Conservation (phyloP, 2,113 vertebrate species). For the Rhinoptilus africanus region DNA sequence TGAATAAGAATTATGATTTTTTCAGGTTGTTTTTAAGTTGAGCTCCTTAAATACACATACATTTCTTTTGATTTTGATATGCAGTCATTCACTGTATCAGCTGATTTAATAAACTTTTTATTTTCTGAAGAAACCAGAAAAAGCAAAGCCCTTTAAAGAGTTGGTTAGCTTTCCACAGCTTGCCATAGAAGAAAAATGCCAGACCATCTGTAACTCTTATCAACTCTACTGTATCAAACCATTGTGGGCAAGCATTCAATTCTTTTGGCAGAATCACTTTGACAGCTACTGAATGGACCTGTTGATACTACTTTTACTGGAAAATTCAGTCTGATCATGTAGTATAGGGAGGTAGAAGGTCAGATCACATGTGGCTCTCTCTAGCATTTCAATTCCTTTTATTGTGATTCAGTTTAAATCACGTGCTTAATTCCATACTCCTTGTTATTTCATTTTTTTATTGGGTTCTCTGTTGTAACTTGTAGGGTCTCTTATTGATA, state of each 20-base stretch:
- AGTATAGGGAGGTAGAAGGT: background rate
- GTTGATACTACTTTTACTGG: background rate
- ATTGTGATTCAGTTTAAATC: conserved; percentile 13
- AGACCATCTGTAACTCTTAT: background rate
- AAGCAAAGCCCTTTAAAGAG: background rate
- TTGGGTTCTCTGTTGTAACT: background rate
- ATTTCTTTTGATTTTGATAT: background rate
- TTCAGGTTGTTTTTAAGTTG: background rate
- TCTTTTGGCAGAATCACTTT: background rate
- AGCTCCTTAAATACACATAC: background rate
- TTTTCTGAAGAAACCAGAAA: background rate
- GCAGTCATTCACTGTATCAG: background rate
- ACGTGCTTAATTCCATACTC: background rate
- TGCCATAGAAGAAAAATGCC: background rate
- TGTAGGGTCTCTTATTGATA: background rate
- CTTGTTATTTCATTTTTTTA: conserved; percentile 1
- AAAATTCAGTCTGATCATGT: background rate
- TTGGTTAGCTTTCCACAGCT: background rate
- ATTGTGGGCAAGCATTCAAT: background rate
- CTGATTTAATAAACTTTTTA: background rate
- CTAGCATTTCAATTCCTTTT: background rate
- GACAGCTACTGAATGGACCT: background rate
- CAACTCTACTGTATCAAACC: background rate
- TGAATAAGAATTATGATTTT: background rate
- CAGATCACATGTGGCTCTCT: background rate